phyloP scores from a whole-genome alignment of 2,113 vertebrate genomes.

The Prochilodus magdalenae region DNA sequence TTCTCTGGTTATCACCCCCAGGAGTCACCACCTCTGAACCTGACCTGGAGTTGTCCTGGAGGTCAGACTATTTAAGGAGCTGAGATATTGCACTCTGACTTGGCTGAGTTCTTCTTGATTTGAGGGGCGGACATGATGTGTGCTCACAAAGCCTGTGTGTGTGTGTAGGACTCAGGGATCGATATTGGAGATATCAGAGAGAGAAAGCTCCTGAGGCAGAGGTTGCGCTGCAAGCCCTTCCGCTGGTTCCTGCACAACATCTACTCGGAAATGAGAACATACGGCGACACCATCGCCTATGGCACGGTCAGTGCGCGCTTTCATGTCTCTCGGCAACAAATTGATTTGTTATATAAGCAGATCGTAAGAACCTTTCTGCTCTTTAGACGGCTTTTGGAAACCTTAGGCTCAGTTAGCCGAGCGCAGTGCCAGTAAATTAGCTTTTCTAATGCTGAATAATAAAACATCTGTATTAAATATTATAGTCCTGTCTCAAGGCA shows the following conservation, averaged over 20 bases:
- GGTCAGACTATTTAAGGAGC: neutral
- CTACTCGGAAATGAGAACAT: constrained; percentile 93
- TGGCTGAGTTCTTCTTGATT: neutral
- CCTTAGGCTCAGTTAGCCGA: neutral
- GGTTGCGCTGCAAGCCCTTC: constrained; percentile 90
- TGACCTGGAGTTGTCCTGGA: neutral
- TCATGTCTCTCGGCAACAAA: neutral
- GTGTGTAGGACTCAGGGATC: constrained; percentile 88
- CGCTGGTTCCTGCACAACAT: constrained; percentile 96
- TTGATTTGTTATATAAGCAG: neutral
- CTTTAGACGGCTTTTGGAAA: neutral
- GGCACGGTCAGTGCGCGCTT: constrained; percentile 83
- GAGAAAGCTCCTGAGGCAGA: constrained; percentile 86
- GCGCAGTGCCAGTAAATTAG: constrained; percentile 5
- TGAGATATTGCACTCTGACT: neutral
- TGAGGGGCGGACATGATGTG: neutral
- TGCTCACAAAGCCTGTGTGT: constrained; percentile 3
- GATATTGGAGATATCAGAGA: constrained; percentile 91
- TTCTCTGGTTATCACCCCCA: no score
- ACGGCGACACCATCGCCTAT: constrained; percentile 88
- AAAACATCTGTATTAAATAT: neutral
- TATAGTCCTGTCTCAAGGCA: constrained; percentile 9
- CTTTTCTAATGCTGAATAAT: neutral
- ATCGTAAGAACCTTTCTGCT: constrained; percentile 27
- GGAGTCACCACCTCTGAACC: neutral